Conservation (phyloP, 2,113 vertebrate species). For the Melanerpes formicivorus region DNA sequence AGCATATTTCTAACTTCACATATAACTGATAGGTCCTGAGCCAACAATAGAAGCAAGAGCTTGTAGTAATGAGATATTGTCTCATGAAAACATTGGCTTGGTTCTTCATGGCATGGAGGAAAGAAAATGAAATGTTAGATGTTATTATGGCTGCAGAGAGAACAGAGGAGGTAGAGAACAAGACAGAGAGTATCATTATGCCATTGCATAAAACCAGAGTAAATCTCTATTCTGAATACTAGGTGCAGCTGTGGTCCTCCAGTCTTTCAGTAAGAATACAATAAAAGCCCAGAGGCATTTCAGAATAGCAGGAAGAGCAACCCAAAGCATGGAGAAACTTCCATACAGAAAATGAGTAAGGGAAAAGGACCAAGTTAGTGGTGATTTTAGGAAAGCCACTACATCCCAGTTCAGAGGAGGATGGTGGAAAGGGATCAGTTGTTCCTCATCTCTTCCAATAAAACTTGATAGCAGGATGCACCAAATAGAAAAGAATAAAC, state of each 20-base stretch:
- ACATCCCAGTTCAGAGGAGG: neutral
- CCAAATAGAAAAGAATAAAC: neutral
- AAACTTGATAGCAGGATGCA: neutral
- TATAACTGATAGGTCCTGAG: neutral
- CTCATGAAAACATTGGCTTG: conserved; percentile 5
- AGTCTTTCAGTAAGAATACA: neutral
- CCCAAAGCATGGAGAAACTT: neutral
- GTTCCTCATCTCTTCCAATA: neutral
- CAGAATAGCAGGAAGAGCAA: neutral
- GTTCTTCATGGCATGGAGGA: neutral
- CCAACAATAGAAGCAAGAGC: neutral
- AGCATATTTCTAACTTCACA: conserved; percentile 27
- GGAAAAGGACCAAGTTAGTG: neutral
- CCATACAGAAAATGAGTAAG: neutral
- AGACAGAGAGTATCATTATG: neutral
- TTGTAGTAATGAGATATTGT: neutral
- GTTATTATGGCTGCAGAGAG: neutral
- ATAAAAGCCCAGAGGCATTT: neutral
- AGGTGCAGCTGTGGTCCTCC: neutral
- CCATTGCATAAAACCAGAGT: neutral
- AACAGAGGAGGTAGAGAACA: neutral
- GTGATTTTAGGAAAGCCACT: neutral
- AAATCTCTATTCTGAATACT: neutral
- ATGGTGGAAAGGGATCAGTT: neutral
- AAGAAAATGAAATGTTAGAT: conserved; percentile 15